These are phyloP conservation scores for Orycteropus afer DNA, from an alignment of 2,113 vertebrate genomes.

Conservation along the genomic window DNA sequence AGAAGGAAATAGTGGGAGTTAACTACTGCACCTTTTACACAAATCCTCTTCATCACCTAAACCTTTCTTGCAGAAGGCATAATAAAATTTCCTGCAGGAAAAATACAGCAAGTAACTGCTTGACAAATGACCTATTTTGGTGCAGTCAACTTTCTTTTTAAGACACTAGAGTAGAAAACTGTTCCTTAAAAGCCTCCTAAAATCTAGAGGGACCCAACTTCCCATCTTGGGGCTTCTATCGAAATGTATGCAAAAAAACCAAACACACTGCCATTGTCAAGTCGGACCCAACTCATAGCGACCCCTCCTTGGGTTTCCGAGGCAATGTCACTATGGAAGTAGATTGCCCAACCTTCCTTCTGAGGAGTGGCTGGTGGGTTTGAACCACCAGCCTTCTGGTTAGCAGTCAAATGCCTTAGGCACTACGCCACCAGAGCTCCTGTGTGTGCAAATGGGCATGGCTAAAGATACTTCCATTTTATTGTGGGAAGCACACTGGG, in stretches of 20 bases:
- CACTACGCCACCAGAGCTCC: too few species aligned
- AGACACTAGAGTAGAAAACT: background rate
- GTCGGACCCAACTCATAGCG: too few species aligned
- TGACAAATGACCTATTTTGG: slow-evolving; percentile 56
- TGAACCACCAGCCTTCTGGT: too few species aligned
- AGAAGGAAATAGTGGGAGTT: background rate
- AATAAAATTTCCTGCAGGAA: slow-evolving; percentile 67
- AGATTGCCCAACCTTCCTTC: too few species aligned
- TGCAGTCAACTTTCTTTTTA: slow-evolving; percentile 30
- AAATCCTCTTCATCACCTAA: background rate
- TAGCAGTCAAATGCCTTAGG: too few species aligned
- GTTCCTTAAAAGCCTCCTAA: slow-evolving; percentile 54
- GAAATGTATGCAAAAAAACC: rapidly evolving
- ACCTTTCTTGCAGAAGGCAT: background rate
- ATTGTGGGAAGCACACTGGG: background rate
- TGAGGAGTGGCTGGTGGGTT: too few species aligned
- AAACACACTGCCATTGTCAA: too few species aligned
- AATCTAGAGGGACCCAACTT: slow-evolving; percentile 16
- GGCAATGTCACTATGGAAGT: too few species aligned
- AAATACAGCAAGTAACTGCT: slow-evolving; percentile 52
- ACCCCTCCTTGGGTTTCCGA: too few species aligned
- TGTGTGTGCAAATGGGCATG: background rate
- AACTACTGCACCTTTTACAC: slow-evolving; percentile 26
- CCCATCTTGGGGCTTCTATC: background rate
- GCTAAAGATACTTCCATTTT: background rate